Percentiles rank a stretch among this genome's conserved stretches.
Evolutionary conservation across 1,140 invertebrate genomes (phyloP).

Genomic region (Stratiolaelaps scimitus): DNA sequence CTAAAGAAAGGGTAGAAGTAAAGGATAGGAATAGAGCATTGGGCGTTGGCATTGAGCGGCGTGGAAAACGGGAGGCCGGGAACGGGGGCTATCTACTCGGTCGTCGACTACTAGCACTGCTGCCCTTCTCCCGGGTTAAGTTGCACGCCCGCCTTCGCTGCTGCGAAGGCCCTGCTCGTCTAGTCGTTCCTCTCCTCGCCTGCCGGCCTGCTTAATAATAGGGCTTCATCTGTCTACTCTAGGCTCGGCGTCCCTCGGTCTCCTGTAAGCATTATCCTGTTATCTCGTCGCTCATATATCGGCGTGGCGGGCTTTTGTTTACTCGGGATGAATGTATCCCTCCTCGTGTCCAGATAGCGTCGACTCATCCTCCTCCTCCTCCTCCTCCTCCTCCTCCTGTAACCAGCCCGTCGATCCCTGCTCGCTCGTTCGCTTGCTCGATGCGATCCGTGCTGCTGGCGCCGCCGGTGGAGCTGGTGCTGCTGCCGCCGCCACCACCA

Average conservation of each 20-base stretch:
- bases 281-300: constrained; percentile 29
- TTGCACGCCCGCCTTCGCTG: not conserved
- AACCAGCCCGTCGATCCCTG: constrained; percentile 21
- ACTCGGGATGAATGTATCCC: constrained; percentile 26
- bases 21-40: too few species aligned
- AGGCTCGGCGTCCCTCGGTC: too few species aligned
- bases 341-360: constrained; percentile 9
- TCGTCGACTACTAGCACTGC: not conserved
- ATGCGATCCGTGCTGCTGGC: too few species aligned
- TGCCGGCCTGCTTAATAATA: constrained; percentile 20
- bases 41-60: too few species aligned
- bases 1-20: too few species aligned
- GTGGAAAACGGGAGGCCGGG: too few species aligned
- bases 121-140: constrained; percentile 20
- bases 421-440: too few species aligned
- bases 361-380: not conserved
- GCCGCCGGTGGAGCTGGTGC: too few species aligned
- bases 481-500: too few species aligned
- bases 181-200: too few species aligned
- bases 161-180: too few species aligned
- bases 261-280: constrained; percentile 19
- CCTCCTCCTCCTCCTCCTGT: constrained; percentile 13
- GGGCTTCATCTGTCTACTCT: constrained; percentile 28
- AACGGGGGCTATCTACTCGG: too few species aligned
- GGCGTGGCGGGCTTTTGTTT: constrained; percentile 22